Conservation (phyloP, 92 coral and sea anemone genomes). For the Nematostella vectensis region DNA sequence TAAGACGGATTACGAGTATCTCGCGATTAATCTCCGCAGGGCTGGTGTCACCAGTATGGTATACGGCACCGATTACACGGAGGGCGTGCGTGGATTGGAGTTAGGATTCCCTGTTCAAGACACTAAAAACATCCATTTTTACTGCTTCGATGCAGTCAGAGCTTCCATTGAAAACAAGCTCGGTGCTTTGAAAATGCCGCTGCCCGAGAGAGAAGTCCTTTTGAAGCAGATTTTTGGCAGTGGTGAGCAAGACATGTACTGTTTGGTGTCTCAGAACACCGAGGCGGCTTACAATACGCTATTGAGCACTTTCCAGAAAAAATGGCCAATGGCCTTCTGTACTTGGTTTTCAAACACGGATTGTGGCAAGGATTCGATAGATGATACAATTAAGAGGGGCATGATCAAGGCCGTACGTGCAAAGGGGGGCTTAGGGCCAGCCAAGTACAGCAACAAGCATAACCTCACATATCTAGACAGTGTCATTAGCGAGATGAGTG, state of each 20-base stretch:
- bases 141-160: conserved; percentile 45
- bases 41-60: conserved; percentile 24
- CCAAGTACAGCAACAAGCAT: conserved; percentile 20
- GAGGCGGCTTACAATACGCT: conserved; percentile 23
- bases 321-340: conserved; percentile 42
- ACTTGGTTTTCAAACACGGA: conserved; percentile 15
- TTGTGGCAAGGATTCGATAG: conserved; percentile 18
- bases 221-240: conserved; percentile 20
- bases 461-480: conserved; percentile 18
- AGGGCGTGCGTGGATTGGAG: conserved; percentile 28
- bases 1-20: conserved; percentile 45
- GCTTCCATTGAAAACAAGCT: conserved; percentile 18
- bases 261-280: conserved; percentile 37
- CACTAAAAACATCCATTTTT: conserved; percentile 33
- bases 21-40: conserved; percentile 26
- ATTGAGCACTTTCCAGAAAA: conserved; percentile 9
- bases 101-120: conserved; percentile 23
- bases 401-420: conserved; percentile 49
- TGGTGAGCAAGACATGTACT: conserved; percentile 7
- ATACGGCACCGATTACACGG: conserved; percentile 44
- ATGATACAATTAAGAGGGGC: conserved; percentile 35
- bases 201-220: neutral
- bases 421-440: conserved; percentile 54
- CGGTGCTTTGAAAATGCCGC: conserved; percentile 16
- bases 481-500: conserved; percentile 28